These are phyloP conservation scores for Australoheros facetus DNA, from an alignment of 2,797 vertebrate genomes.

Conservation along the genomic window DNA sequence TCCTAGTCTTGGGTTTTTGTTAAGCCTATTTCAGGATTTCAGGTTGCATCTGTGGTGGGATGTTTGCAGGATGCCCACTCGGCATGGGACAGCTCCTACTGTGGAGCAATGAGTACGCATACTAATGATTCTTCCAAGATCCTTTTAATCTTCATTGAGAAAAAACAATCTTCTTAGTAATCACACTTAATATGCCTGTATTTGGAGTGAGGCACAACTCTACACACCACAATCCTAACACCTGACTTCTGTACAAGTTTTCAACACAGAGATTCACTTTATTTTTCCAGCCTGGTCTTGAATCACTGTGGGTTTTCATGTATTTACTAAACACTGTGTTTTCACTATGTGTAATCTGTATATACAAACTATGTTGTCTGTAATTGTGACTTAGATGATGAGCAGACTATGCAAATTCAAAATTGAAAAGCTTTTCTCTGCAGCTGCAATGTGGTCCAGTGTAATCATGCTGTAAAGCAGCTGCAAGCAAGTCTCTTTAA, in stretches of 20 bases:
- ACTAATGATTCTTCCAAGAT: background rate
- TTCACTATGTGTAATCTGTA: too few relatives aligned
- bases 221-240: background rate
- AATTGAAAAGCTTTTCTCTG: background rate
- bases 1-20: background rate
- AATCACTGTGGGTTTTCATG: background rate
- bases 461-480: background rate
- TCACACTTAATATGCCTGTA: background rate
- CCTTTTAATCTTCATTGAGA: background rate
- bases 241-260: background rate
- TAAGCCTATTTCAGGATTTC: background rate
- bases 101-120: background rate
- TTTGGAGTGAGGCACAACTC: background rate
- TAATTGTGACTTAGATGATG: background rate
- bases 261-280: background rate
- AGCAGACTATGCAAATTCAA: background rate
- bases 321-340: too few relatives aligned
- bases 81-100: too few relatives aligned
- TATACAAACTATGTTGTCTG: background rate
- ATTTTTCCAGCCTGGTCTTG: background rate
- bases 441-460: background rate
- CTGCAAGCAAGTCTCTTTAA: constrained; percentile 3
- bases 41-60: background rate
- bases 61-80: background rate
- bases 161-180: background rate